Evolutionary conservation across 2,888 invertebrate species (phyloP).

Genomic region (Zelleria hepariella): DNA sequence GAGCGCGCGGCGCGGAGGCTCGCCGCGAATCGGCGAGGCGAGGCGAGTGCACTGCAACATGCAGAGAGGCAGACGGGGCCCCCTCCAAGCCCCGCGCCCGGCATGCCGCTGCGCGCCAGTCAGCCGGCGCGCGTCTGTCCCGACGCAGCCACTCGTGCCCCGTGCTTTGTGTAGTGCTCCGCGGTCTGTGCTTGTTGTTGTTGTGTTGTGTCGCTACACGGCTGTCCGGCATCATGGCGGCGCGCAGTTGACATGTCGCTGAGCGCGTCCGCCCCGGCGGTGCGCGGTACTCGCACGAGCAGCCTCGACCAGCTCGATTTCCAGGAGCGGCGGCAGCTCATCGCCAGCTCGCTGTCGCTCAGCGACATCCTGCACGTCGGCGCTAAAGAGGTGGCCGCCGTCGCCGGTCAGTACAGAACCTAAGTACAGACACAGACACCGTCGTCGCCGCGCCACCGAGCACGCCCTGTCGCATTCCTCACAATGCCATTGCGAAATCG

Average conservation of each 20-base stretch:
- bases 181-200: conserved; percentile 32
- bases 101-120: conserved; percentile 25
- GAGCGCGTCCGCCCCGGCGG: conserved; percentile 67
- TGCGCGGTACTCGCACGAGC: conserved; percentile 77
- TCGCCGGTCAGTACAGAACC: conserved; percentile 60
- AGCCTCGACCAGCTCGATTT: conserved; percentile 92
- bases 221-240: conserved; percentile 53
- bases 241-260: conserved; percentile 69
- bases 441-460: conserved; percentile 25
- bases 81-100: conserved; percentile 51
- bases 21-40: conserved; percentile 8
- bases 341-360: conserved; percentile 88
- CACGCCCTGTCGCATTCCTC: conserved; percentile 40
- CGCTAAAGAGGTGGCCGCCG: conserved; percentile 70
- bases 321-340: conserved; percentile 91
- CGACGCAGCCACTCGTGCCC: too few relatives aligned
- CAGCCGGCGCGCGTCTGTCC: conserved; percentile 46
- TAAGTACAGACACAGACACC: conserved; percentile 18
- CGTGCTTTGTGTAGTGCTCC: conserved; percentile 57
- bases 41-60: conserved; percentile 58
- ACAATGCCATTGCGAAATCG: conserved; percentile 58
- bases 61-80: conserved; percentile 39
- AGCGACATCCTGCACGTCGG: conserved; percentile 87
- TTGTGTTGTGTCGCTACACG: conserved; percentile 44
- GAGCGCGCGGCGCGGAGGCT: background rate